A percentile compares a stretch with the other conserved stretches of the same genome.
These are phyloP conservation scores for Sphinx pinastri DNA, from an alignment of 2,888 invertebrate species.

Conservation along the genomic window DNA sequence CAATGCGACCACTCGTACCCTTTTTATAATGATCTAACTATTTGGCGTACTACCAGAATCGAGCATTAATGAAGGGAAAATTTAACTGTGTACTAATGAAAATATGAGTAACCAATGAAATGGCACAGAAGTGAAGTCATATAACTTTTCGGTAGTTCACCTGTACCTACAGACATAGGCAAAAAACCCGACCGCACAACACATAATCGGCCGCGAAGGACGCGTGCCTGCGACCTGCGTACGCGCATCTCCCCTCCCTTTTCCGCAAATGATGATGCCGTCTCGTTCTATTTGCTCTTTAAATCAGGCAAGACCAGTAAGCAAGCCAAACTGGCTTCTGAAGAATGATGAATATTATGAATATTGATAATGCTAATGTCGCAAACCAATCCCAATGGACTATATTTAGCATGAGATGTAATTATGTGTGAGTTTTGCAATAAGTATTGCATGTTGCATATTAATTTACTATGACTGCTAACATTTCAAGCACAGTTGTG, in stretches of 20 bases:
- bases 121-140: constrained; percentile 28
- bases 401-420: constrained; percentile 11
- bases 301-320: constrained; percentile 62
- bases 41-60: background rate
- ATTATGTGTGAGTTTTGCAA: constrained; percentile 13
- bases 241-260: constrained; percentile 58
- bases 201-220: constrained; percentile 73
- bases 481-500: background rate
- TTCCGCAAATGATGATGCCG: constrained; percentile 43
- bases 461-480: background rate
- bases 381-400: constrained; percentile 33
- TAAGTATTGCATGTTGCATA: constrained; percentile 14
- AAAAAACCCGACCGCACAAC: constrained; percentile 60
- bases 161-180: constrained; percentile 46
- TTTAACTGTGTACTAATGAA: background rate
- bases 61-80: background rate
- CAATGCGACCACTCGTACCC: background rate
- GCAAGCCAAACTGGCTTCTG: constrained; percentile 52
- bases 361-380: constrained; percentile 62
- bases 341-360: constrained; percentile 60
- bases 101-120: background rate
- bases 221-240: constrained; percentile 76
- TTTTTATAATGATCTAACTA: background rate
- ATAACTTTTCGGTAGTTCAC: constrained; percentile 62
- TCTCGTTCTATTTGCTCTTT: constrained; percentile 53